phyloP scores from a whole-genome alignment of 2,888 invertebrate species.

The Tetranychus piercei region DNA sequence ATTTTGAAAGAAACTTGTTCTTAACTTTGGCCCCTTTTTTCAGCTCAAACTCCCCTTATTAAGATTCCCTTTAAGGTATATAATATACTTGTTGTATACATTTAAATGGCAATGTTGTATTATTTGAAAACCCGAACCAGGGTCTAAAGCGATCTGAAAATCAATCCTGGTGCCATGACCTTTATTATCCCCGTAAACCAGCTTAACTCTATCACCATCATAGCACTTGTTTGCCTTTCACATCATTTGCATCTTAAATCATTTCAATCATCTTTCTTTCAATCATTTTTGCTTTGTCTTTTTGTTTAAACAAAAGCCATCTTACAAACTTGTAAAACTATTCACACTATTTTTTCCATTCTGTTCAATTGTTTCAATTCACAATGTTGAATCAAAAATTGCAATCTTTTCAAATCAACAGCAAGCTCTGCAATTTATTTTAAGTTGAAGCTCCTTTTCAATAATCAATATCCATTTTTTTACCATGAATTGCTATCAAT shows the following conservation, averaged over 20 bases:
- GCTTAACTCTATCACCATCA: not conserved
- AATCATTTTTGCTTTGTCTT: not conserved
- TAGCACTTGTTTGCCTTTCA: not conserved
- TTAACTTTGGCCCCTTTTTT: not conserved
- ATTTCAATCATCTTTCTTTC: not conserved
- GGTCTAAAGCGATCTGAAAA: not conserved
- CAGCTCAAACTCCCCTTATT: not conserved
- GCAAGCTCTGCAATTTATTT: too few species aligned
- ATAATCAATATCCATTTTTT: too few species aligned
- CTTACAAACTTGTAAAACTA: not conserved
- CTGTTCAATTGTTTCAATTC: not conserved
- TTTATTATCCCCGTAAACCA: not conserved
- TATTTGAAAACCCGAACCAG: not conserved
- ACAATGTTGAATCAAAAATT: too few species aligned
- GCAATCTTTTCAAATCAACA: too few species aligned
- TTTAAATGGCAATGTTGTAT: not conserved
- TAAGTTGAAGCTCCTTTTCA: too few species aligned
- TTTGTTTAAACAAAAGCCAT: not conserved
- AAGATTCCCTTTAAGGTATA: not conserved
- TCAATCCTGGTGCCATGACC: slow-evolving; percentile 1
- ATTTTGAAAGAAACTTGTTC: not conserved
- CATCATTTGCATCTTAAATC: not conserved
- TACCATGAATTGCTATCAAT: too few species aligned
- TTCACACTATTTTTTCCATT: not conserved
- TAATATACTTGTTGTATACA: not conserved